Percentiles rank a stretch among this genome's conserved stretches.
Evolutionary conservation across 2,797 vertebrate species (phyloP).

Genomic region (Cossypha caffra): DNA sequence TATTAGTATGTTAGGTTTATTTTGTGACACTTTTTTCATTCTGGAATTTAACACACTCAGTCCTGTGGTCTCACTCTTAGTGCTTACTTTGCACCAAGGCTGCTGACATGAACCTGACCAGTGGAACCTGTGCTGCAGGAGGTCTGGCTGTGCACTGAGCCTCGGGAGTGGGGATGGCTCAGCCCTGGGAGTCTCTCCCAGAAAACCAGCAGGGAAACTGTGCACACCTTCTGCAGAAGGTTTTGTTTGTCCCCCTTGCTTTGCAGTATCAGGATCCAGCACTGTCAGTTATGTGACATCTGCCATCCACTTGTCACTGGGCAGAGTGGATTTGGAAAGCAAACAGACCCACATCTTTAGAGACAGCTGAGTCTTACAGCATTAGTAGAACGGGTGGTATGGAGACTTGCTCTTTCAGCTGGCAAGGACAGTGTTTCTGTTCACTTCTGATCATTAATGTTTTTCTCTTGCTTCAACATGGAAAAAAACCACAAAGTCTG

Average conservation of each 20-base stretch:
- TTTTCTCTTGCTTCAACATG: background rate
- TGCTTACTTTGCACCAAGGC: background rate
- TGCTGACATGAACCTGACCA: accelerated
- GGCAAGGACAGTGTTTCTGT: background rate
- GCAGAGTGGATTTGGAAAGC: background rate
- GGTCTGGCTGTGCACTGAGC: background rate
- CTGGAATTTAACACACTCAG: background rate
- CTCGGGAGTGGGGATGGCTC: accelerated
- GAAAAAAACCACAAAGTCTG: background rate
- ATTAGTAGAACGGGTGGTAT: background rate
- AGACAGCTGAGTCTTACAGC: background rate
- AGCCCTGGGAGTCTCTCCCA: background rate
- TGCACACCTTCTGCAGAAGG: background rate
- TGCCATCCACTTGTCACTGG: background rate
- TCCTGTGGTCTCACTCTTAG: background rate
- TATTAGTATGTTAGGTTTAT: background rate
- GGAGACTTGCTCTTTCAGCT: background rate
- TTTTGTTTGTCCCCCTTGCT: background rate
- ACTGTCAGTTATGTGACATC: background rate
- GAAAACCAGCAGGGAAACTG: background rate
- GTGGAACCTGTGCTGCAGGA: background rate
- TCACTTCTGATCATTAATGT: background rate
- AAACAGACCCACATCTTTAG: background rate
- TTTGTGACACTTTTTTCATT: background rate
- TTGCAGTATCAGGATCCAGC: background rate